A percentile compares a stretch with the other conserved stretches of the same genome.
Conservation (phyloP, 2,113 vertebrate species). For the Dipodomys spectabilis region DNA sequence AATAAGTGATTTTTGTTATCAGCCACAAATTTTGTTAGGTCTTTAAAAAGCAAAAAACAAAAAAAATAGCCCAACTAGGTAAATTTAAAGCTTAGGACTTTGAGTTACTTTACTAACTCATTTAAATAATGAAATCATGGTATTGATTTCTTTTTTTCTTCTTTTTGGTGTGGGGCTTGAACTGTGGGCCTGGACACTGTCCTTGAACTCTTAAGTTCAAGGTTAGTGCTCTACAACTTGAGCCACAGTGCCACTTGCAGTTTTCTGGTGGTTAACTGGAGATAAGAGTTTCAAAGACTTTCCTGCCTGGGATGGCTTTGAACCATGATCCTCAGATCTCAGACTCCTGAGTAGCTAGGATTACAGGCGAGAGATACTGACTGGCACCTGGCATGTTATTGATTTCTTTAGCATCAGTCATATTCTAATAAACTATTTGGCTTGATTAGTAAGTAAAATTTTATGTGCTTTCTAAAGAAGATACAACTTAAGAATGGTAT, state of each 20-base stretch:
- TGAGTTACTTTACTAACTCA: not conserved
- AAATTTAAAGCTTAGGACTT: slow-evolving; percentile 26
- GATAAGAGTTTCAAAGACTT: no score
- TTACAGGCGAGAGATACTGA: no score
- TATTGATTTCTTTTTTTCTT: not conserved
- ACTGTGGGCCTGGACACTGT: no score
- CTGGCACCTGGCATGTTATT: not conserved
- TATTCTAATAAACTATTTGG: slow-evolving; percentile 27
- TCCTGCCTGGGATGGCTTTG: no score
- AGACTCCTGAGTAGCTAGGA: no score
- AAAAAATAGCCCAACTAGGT: not conserved
- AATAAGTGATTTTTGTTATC: not conserved
- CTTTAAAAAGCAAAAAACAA: not conserved
- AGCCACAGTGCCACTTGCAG: no score
- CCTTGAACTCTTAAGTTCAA: no score
- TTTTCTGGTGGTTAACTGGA: no score
- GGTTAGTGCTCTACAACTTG: no score
- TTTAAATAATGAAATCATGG: not conserved
- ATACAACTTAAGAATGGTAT: not conserved
- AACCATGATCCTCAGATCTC: no score
- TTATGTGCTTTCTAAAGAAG: slow-evolving; percentile 32
- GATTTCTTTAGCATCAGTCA: not conserved
- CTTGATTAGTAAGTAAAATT: slow-evolving; percentile 16
- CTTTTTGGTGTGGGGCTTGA: no score
- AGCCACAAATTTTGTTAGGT: not conserved